A percentile compares a stretch with the other conserved stretches of the same genome.
These are phyloP conservation scores for Barbus barbus DNA, from an alignment of 2,113 vertebrate species.

Conservation along the genomic window DNA sequence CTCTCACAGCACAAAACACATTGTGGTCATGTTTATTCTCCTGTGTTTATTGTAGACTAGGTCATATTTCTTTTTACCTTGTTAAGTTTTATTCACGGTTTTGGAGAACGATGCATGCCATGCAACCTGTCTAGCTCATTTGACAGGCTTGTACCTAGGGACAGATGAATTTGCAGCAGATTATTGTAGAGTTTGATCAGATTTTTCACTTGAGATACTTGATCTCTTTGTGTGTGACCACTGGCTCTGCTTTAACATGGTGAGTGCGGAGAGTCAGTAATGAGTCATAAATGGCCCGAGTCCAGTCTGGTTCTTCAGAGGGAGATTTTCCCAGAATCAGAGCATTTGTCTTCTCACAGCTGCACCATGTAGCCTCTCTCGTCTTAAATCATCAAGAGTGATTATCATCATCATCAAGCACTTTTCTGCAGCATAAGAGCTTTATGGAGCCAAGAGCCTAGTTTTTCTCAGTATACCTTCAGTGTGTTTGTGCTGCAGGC, in stretches of 20 bases:
- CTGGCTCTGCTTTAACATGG: background rate
- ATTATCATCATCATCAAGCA: background rate
- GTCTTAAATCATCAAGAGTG: conserved; percentile 37
- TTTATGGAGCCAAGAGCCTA: background rate
- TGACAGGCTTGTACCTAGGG: background rate
- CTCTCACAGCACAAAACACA: background rate
- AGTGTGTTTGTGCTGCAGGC: background rate
- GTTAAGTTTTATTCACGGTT: background rate
- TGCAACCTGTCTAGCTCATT: too few relatives aligned
- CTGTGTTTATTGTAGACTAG: too few relatives aligned
- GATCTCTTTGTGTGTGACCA: background rate
- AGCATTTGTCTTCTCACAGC: conserved; percentile 28
- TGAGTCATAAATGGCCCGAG: conserved; percentile 37
- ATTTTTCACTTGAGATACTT: background rate
- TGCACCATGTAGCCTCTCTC: conserved; percentile 24
- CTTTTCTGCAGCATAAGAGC: background rate
- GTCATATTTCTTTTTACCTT: background rate
- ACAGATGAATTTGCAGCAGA: too few relatives aligned
- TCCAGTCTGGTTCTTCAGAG: conserved; percentile 36
- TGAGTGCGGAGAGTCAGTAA: conserved; percentile 2
- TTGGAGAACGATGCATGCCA: background rate
- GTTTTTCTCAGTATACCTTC: too few relatives aligned
- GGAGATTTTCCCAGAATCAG: conserved; percentile 23
- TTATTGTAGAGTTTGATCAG: background rate
- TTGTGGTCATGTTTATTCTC: background rate